Base-by-base conservation (phyloP, 2,888 invertebrate genomes). In the Tyria jacobaeae region DNA sequence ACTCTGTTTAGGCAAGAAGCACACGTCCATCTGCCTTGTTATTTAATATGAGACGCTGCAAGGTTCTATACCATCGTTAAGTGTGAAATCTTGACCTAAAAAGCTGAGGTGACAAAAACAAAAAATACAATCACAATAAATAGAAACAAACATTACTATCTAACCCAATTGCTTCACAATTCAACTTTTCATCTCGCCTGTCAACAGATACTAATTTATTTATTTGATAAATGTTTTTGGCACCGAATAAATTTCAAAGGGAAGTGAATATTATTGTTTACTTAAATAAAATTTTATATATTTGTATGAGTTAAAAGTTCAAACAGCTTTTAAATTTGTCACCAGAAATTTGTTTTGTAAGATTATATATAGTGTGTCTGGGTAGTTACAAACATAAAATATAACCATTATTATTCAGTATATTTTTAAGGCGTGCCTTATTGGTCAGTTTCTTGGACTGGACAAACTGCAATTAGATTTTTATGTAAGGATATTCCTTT, bases 141-240 rank as follows among this genome's bases (percentile, higher is more conserved):
- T 27, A 27, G 10, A 54, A 54, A 27, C 10, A 27, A 54, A 25
- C 12, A 54, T 27, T 39, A 37, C n/a, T 24, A n/a, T 25, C 54
- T 48, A 60, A 61, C 41, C 50, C 65, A 66, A 69, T 73, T 62
- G 56, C 64, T 73, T 63, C 61, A 51, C 69, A 64, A 64, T 75
- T 61, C 5, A 65, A 66, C 27, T 61, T 73, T 61, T 66, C 70
- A 64, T 66, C 64, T 62, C 61, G 62, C 48, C 67, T 73, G 76
- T 76, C 76, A 73, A 52, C 73, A 51, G 34, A 60, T 41, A 41
- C 35, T 69, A 65, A 76, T 62, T 72, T 64, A 49, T 37, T 56
- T 64, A 15, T 39, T 24, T 39, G 60, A 66, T 64, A 68, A 59
- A 68, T 62, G 57, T 53, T 62, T 62, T 75, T 76, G 71, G 68